phyloP scores from a whole-genome alignment of 2,113 vertebrate genomes.

The Tetrax tetrax region DNA sequence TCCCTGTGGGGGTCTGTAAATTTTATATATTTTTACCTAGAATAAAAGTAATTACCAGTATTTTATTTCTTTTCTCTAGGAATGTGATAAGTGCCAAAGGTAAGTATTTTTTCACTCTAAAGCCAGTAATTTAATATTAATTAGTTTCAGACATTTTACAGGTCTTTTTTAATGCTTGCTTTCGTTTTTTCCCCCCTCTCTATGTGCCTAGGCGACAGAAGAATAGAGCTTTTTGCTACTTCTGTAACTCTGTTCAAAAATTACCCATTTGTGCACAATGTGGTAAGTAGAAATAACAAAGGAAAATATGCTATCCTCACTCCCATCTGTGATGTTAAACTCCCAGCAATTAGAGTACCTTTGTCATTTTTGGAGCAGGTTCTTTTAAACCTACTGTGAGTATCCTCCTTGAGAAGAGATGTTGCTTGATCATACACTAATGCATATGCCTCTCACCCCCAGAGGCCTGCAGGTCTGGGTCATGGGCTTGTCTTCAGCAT shows the following conservation, averaged over 20 bases:
- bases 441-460: background rate
- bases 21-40: background rate
- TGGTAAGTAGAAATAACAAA: constrained; percentile 81
- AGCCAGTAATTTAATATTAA: background rate
- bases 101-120: constrained; percentile 68
- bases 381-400: background rate
- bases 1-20: background rate
- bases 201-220: constrained; percentile 88
- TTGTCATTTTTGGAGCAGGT: background rate
- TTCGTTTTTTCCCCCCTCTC: background rate
- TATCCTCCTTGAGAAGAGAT: background rate
- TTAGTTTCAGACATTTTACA: background rate
- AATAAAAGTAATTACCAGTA: constrained; percentile 31
- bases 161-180: background rate
- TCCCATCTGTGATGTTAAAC: background rate
- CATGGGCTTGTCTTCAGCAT: background rate
- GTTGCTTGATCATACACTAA: background rate
- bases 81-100: constrained; percentile 98
- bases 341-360: background rate
- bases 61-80: constrained; percentile 78
- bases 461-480: background rate
- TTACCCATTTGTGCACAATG: constrained; percentile 95
- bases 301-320: background rate
- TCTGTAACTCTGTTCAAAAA: constrained; percentile 93
- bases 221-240: constrained; percentile 98